A percentile compares a stretch with the other conserved stretches of the same genome.
Evolutionary conservation across 2,888 invertebrate genomes (phyloP).

Genomic region (Rhagium mordax): DNA sequence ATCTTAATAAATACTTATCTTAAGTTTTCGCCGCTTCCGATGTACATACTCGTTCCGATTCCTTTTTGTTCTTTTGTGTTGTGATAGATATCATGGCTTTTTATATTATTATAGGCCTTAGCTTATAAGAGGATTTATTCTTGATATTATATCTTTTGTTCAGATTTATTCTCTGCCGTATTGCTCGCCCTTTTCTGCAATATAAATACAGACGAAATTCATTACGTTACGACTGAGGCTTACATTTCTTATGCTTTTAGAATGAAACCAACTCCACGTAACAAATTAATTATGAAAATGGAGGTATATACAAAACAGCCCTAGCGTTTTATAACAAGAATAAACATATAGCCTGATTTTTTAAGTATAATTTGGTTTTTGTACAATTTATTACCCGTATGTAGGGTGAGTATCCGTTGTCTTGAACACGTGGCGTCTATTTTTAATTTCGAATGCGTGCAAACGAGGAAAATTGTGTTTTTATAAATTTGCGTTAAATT

Average conservation of each 20-base stretch:
- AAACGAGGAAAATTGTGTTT: too few relatives aligned
- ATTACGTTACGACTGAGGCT: not conserved
- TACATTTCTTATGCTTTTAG: not conserved
- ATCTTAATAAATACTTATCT: slow-evolving; percentile 67
- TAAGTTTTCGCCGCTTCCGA: slow-evolving; percentile 46
- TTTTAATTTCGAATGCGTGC: too few relatives aligned
- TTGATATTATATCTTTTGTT: slow-evolving; percentile 33
- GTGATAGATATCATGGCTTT: slow-evolving; percentile 39
- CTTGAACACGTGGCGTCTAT: too few relatives aligned
- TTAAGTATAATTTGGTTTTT: too few relatives aligned
- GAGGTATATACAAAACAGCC: too few relatives aligned
- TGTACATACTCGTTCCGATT: slow-evolving; percentile 40
- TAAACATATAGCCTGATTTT: too few relatives aligned
- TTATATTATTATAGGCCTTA: slow-evolving; percentile 36
- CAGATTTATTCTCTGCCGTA: slow-evolving; percentile 35
- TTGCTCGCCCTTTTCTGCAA: not conserved
- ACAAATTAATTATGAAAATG: not conserved
- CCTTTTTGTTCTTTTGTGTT: slow-evolving; percentile 53
- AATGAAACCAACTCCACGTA: not conserved
- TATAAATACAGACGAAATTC: slow-evolving; percentile 12
- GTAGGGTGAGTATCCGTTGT: too few relatives aligned
- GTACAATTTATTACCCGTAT: too few relatives aligned
- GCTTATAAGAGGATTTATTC: slow-evolving; percentile 45
- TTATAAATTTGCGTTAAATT: too few relatives aligned
- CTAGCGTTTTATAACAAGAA: too few relatives aligned